These are phyloP conservation scores for Penaeus vannamei DNA, from an alignment of 1,140 invertebrate species.

Conservation along the genomic window DNA sequence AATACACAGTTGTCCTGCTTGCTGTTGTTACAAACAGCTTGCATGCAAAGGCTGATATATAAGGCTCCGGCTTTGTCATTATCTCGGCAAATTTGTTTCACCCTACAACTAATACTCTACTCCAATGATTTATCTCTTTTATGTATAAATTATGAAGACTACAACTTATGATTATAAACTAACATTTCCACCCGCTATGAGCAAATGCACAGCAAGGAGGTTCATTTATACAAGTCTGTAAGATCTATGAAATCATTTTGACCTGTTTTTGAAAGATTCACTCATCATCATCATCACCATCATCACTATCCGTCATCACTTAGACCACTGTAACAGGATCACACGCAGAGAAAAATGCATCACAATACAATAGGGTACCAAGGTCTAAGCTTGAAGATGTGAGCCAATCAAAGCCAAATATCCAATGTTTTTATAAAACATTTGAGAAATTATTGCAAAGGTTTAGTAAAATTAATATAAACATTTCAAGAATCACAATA, in stretches of 20 bases:
- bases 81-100: slow-evolving; percentile 59
- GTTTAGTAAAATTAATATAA: no score
- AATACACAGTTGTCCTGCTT: no score
- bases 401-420: no score
- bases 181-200: slow-evolving; percentile 63
- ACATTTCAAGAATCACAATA: no score
- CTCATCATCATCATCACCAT: slow-evolving; percentile 57
- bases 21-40: no score
- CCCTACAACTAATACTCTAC: slow-evolving; percentile 65
- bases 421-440: not conserved
- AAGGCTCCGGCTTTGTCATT: slow-evolving; percentile 54
- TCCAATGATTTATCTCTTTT: slow-evolving; percentile 64
- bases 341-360: slow-evolving; percentile 64
- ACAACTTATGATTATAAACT: slow-evolving; percentile 66
- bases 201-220: slow-evolving; percentile 64
- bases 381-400: slow-evolving; percentile 54
- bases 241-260: slow-evolving; percentile 66
- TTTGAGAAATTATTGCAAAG: not conserved
- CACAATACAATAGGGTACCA: slow-evolving; percentile 61
- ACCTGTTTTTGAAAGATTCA: slow-evolving; percentile 63
- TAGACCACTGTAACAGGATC: slow-evolving; percentile 59
- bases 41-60: slow-evolving; percentile 46
- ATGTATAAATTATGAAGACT: slow-evolving; percentile 66
- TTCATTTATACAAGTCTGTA: slow-evolving; percentile 64
- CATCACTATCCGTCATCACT: slow-evolving; percentile 63